phyloP scores from a whole-genome alignment of 37 sponge, comb jelly and placozoan genomes.

The Theonella swinhoei region DNA sequence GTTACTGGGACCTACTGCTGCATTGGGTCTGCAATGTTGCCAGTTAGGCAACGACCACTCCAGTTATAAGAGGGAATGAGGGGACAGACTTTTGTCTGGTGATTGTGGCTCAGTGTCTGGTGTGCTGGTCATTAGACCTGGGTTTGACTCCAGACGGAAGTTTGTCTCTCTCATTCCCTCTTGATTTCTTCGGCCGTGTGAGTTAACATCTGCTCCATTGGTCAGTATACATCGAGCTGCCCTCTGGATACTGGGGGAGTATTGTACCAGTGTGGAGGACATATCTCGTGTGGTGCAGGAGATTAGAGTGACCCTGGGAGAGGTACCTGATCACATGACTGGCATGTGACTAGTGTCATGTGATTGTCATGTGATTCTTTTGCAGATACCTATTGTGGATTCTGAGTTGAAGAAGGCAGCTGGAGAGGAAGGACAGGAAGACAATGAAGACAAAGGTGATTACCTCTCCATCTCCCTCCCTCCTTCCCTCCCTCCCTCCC shows the following conservation, averaged over 20 bases:
- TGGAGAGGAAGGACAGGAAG: constrained; percentile 73
- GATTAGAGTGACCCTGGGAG: constrained; percentile 83
- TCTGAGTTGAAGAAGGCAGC: constrained; percentile 91
- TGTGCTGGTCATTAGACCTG: no score
- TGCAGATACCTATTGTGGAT: constrained; percentile 94
- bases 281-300: constrained; percentile 82
- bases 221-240: constrained; percentile 75
- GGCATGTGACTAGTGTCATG: not conserved
- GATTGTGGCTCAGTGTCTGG: no score
- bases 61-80: no score
- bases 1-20: no score
- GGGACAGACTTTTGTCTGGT: no score
- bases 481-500: not conserved
- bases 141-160: no score
- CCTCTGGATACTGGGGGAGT: constrained; percentile 99
- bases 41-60: no score
- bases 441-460: constrained; percentile 1
- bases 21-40: not conserved
- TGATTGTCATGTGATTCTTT: not conserved
- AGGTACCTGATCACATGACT: constrained; percentile 48
- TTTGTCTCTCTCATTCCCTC: not conserved
- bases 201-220: constrained; percentile 7
- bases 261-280: constrained; percentile 88
- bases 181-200: no score
- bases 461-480: not conserved